Conservation (phyloP, 2,113 vertebrate genomes). For the Gobio gobio region DNA sequence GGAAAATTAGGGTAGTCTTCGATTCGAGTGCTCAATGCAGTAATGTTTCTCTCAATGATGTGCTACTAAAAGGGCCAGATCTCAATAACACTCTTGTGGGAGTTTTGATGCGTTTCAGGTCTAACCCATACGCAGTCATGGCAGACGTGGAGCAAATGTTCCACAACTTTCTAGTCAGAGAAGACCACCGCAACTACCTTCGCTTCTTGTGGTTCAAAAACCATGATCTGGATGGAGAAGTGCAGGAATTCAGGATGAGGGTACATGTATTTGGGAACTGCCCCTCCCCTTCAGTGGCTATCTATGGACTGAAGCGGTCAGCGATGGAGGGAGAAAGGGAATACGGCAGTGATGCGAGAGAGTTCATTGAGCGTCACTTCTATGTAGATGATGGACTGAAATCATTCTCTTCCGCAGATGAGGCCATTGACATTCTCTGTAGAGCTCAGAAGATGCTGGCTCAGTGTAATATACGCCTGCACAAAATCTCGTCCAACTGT, state of each 20-base stretch:
- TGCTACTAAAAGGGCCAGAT: not conserved
- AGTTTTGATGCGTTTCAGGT: not conserved
- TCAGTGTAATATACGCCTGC: not conserved
- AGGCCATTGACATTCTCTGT: not conserved
- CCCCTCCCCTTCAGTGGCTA: slow-evolving; percentile 32
- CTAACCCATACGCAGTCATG: not conserved
- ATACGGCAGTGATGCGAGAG: slow-evolving; percentile 23
- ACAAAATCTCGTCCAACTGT: not conserved
- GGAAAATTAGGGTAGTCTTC: not conserved
- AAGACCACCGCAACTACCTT: not conserved
- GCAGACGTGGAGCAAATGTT: not conserved
- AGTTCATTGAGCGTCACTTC: slow-evolving; percentile 32
- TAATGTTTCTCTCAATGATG: not conserved
- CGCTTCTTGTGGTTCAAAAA: not conserved
- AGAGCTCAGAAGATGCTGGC: not conserved
- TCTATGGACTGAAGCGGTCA: not conserved
- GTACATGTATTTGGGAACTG: slow-evolving; percentile 41
- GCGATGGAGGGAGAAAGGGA: slow-evolving; percentile 21
- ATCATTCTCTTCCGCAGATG: not conserved
- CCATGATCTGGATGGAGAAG: not conserved
- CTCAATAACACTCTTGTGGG: not conserved
- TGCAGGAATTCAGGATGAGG: not conserved
- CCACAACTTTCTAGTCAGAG: not conserved
- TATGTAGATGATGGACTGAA: slow-evolving; percentile 51
- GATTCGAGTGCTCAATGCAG: not conserved